Evolutionary conservation across 2,888 invertebrate genomes (phyloP).

Genomic region (Ecliptopera silaceata): DNA sequence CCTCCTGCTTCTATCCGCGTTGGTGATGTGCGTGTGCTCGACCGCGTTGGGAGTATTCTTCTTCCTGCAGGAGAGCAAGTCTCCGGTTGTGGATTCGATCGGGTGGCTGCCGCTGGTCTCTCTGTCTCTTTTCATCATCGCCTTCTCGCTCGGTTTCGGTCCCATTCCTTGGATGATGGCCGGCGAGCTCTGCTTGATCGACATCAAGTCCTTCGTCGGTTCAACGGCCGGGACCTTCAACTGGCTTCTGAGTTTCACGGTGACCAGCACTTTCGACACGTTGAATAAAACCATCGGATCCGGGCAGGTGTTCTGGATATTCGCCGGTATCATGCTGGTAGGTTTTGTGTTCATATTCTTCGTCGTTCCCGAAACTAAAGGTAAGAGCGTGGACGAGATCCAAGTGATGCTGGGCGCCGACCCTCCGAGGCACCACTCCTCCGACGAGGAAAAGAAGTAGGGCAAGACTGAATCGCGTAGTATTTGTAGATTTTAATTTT

Average conservation of each 20-base stretch:
- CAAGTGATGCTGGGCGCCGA: slow-evolving; percentile 75
- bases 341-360: slow-evolving; percentile 87
- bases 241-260: slow-evolving; percentile 91
- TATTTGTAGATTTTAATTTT: slow-evolving; percentile 48
- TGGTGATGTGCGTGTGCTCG: slow-evolving; percentile 87
- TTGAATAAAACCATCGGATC: slow-evolving; percentile 81
- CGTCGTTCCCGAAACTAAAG: slow-evolving; percentile 87
- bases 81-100: slow-evolving; percentile 75
- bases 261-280: slow-evolving; percentile 88
- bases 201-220: slow-evolving; percentile 89
- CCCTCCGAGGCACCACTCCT: no score
- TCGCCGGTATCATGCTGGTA: slow-evolving; percentile 85
- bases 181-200: slow-evolving; percentile 90
- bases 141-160: slow-evolving; percentile 93
- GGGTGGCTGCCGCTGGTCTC: slow-evolving; percentile 90
- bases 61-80: slow-evolving; percentile 59
- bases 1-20: slow-evolving; percentile 87
- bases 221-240: slow-evolving; percentile 92
- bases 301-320: slow-evolving; percentile 89
- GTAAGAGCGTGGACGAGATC: slow-evolving; percentile 87
- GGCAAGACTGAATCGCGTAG: slow-evolving; percentile 59
- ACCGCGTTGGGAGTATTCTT: slow-evolving; percentile 89
- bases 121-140: slow-evolving; percentile 89
- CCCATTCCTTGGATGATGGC: slow-evolving; percentile 94
- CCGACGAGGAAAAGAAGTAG: slow-evolving; percentile 63